A percentile compares a stretch with the other conserved stretches of the same genome.
These are phyloP conservation scores for Isichthys henryi DNA, from an alignment of 2,113 vertebrate species.

Conservation along the genomic window DNA sequence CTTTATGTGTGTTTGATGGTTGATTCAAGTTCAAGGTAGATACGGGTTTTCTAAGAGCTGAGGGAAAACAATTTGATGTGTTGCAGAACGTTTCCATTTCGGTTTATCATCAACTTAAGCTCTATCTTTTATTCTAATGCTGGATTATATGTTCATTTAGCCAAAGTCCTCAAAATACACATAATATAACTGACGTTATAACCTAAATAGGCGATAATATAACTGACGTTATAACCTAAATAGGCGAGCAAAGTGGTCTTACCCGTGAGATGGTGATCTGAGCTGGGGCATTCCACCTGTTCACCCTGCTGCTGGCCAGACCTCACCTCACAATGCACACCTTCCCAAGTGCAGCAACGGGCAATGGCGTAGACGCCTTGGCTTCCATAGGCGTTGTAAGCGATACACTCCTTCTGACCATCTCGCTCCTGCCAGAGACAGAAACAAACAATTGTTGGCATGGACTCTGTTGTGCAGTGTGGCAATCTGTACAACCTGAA, in stretches of 20 bases:
- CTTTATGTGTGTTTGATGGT: background rate
- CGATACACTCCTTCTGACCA: slow-evolving; percentile 61
- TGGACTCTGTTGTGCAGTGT: background rate
- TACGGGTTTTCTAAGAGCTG: background rate
- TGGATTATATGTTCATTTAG: background rate
- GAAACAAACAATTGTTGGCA: background rate
- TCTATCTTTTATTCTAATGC: background rate
- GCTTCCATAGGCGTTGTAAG: slow-evolving; percentile 45
- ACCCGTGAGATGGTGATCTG: slow-evolving; percentile 67
- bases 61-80: background rate
- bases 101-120: background rate
- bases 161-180: background rate
- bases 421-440: slow-evolving; percentile 46
- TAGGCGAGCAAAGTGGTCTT: slow-evolving; percentile 15
- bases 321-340: slow-evolving; percentile 50
- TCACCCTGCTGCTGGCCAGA: slow-evolving; percentile 21
- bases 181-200: too few species aligned
- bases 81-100: background rate
- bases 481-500: background rate
- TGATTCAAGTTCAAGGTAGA: background rate
- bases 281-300: slow-evolving; percentile 44
- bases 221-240: too few species aligned
- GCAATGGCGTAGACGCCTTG: slow-evolving; percentile 65
- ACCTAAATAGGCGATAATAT: background rate
- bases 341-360: slow-evolving; percentile 66